Base-by-base conservation (phyloP, 2,888 invertebrate species). In the Ochropleura leucogaster region DNA sequence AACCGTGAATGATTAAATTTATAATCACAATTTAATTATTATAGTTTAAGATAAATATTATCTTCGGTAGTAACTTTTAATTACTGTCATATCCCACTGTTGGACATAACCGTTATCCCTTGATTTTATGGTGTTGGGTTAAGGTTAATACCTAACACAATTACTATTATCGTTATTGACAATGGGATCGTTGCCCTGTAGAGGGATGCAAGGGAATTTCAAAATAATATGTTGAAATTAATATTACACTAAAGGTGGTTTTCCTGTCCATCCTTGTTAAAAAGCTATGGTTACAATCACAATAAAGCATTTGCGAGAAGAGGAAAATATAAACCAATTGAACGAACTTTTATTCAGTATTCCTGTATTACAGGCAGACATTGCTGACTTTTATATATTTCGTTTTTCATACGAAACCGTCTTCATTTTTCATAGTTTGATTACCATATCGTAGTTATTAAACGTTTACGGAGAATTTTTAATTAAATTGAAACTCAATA, bases 41-140 rank as follows among this genome's bases (percentile, higher is more conserved):
- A n/a, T 42, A 3, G 51, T 77, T 67, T 49, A 40, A 60, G 20
- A 46, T 68, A 59, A 51, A 20, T 20, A 59, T 72, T 59, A 59
- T 59, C 57, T 59, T 64, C 12, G 42, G 59, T 40, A 57, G 8
- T 14, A n/a, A 47, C 12, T 18, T 42, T 46, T 53, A 16, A 59
- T 51, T 72, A 18, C 20, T 44, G 10, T 59, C 59, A 18, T 66
- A 46, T 40, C 20, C 53, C 47, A 77, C 20, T 10, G 51, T 51
- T 75, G 60, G 60, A 16, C n/a, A 77, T 79, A 60, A 72, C 64
- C 59, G 20, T 72, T 72, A 73, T 72, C 51, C 64, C 59, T 64
- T 72, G 40, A 64, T 65, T 72, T 47, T 60, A 80, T 60, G 46
- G 18, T 47, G 73, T 64, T 42, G 51, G 72, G 64, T 47, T 53